Evolutionary conservation across 2,797 vertebrate species (phyloP), one percentile per base, ranked within the genome.

Genomic region (Rallus crepitans): DNA sequence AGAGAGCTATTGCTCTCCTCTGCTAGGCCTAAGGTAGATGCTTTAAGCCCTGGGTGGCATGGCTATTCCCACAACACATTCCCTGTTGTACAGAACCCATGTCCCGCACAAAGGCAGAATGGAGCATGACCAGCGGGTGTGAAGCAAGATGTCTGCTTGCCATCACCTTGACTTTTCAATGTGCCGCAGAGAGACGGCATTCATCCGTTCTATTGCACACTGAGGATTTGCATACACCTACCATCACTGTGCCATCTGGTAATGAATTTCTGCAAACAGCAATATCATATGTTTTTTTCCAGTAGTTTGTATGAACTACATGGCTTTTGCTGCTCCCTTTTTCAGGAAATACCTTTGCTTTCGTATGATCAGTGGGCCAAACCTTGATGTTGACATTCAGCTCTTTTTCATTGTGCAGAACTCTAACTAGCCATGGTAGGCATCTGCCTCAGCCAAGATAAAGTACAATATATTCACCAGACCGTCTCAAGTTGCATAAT

Each of bases 181-280:
- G 88, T 75, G 82, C 63, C 4, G 3, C 60, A 48, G 64, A 77
- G 73, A 82, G 68, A 37, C 25, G 78, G 65, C 90, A 78, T 77
- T 92, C 71, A 92, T 68, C 83, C 40, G 9, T 59, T 69, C 75
- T 47, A 52, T 30, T 61, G 78, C 91, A 87, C 73, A 35, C 94
- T 16, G 40, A 40, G 68, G 66, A 50, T 68, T 85, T 94, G 71
- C 68, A 75, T 25, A n/a, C 40, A 82, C 40, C 84, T 77, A 91
- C 78, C 61, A 55, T 35, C n/a, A 15, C 14, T 82, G 55, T 83
- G 78, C 69, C 95, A 91, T 96, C 75, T 97, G 94, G 93, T 25
- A 96, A 85, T 57, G 65, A 96, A 96, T 95, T 93, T 80, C 83
- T 93, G 75, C 70, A 52, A 94, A 85, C 17, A 48, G 71, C 69